Percentiles rank a stretch among this genome's conserved stretches.
phyloP scores from a whole-genome alignment of 2,888 invertebrate genomes.

The Melinaea menophilus region DNA sequence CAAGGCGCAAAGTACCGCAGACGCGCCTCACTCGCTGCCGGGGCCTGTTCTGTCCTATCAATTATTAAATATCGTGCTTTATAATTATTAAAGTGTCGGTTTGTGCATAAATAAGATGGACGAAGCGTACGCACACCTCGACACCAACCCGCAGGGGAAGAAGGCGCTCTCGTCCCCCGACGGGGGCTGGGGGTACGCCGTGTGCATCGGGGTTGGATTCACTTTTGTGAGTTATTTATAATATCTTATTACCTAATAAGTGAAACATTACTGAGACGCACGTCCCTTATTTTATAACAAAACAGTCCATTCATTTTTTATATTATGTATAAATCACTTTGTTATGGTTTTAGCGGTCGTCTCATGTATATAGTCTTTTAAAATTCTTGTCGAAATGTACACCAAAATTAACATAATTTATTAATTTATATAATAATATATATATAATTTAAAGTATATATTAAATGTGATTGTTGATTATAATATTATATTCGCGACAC shows the following conservation, averaged over 20 bases:
- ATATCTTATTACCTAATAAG: not conserved
- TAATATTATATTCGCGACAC: no score
- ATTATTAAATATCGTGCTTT: slow-evolving; percentile 2
- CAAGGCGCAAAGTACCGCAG: not conserved
- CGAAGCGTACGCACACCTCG: slow-evolving; percentile 68
- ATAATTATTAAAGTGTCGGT: slow-evolving; percentile 9
- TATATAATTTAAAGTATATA: no score
- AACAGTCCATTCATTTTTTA: no score
- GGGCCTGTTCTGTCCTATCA: not conserved
- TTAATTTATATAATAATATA: no score
- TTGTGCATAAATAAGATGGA: slow-evolving; percentile 51
- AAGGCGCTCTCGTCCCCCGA: slow-evolving; percentile 77
- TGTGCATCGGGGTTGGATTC: slow-evolving; percentile 84
- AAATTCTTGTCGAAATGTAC: no score
- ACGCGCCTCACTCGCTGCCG: not conserved
- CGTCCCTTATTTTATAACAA: no score
- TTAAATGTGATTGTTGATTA: no score
- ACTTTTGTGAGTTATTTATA: slow-evolving; percentile 81
- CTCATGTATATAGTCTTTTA: no score
- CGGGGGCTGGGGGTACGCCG: slow-evolving; percentile 89
- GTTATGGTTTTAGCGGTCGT: no score
- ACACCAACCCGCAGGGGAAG: slow-evolving; percentile 40
- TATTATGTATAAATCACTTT: no score
- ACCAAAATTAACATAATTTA: no score
- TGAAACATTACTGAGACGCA: not conserved